These are phyloP conservation scores for Bombyx huttoni DNA, from an alignment of 2,888 invertebrate genomes.

Conservation along the genomic window DNA sequence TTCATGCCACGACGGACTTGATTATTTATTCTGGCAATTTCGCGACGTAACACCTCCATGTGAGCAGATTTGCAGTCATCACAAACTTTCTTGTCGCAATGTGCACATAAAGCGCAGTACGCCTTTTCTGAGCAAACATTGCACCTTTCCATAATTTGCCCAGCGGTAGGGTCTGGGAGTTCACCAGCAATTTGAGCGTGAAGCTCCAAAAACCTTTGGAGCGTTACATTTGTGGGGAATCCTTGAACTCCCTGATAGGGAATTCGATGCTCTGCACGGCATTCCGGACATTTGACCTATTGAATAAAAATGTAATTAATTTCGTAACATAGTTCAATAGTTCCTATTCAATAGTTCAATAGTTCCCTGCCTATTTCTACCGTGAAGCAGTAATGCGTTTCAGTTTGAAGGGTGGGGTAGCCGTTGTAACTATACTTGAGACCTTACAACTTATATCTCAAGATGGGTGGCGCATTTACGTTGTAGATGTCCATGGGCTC, in stretches of 20 bases:
- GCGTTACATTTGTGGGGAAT: slow-evolving; percentile 96
- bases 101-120: slow-evolving; percentile 89
- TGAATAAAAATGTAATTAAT: slow-evolving; percentile 9
- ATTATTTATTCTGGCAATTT: slow-evolving; percentile 90
- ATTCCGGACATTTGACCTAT: slow-evolving; percentile 97
- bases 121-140: slow-evolving; percentile 95
- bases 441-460: too few relatives aligned
- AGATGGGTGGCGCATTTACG: too few relatives aligned
- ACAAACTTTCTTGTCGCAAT: slow-evolving; percentile 98
- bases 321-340: not conserved
- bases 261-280: slow-evolving; percentile 95
- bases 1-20: slow-evolving; percentile 91
- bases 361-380: too few relatives aligned
- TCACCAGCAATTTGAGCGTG: slow-evolving; percentile 95
- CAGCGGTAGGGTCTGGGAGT: slow-evolving; percentile 90
- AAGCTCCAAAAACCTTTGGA: slow-evolving; percentile 93
- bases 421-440: too few relatives aligned
- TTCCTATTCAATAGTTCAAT: too few relatives aligned
- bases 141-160: slow-evolving; percentile 93
- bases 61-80: slow-evolving; percentile 96
- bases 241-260: slow-evolving; percentile 95
- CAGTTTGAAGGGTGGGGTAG: too few relatives aligned
- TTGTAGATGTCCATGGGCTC: too few relatives aligned
- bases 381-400: too few relatives aligned
- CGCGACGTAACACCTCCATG: slow-evolving; percentile 94